Evolutionary conservation across 1,140 invertebrate genomes (phyloP).

Genomic region (Ganaspis sp.): DNA sequence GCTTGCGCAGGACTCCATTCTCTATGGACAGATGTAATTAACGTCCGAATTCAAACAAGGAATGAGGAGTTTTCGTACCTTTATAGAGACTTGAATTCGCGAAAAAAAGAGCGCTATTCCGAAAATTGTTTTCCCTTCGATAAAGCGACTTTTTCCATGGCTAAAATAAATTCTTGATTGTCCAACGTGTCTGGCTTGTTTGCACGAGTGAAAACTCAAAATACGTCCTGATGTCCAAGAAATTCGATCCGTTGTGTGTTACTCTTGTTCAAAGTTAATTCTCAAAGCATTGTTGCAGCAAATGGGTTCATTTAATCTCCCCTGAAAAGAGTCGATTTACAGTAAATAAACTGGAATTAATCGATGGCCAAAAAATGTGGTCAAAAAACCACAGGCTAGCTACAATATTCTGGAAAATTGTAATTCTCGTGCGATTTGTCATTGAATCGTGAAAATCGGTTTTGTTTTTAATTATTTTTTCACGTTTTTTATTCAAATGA

Average conservation of each 20-base stretch:
- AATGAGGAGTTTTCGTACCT: conserved; percentile 47
- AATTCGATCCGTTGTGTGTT: background rate
- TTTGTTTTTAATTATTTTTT: too few relatives aligned
- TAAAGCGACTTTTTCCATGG: background rate
- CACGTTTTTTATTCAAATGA: too few relatives aligned
- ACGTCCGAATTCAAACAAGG: conserved; percentile 59
- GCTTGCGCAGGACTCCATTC: conserved; percentile 61
- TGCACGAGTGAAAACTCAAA: background rate
- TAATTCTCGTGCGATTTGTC: too few relatives aligned
- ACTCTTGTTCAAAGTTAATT: background rate
- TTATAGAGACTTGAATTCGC: conserved; percentile 8
- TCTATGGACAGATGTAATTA: conserved; percentile 65
- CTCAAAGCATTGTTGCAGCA: background rate
- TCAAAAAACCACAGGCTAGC: too few relatives aligned
- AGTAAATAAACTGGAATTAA: background rate
- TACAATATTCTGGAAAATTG: too few relatives aligned
- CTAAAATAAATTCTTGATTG: background rate
- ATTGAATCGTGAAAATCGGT: too few relatives aligned
- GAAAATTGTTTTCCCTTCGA: conserved; percentile 18
- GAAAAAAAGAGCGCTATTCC: conserved; percentile 1
- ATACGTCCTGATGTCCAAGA: background rate
- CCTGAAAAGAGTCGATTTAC: background rate
- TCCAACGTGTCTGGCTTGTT: background rate
- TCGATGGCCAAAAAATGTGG: background rate
- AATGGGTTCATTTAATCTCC: background rate